Evolutionary conservation across 2,113 vertebrate genomes (phyloP).

Genomic region (Thunnus thynnus): DNA sequence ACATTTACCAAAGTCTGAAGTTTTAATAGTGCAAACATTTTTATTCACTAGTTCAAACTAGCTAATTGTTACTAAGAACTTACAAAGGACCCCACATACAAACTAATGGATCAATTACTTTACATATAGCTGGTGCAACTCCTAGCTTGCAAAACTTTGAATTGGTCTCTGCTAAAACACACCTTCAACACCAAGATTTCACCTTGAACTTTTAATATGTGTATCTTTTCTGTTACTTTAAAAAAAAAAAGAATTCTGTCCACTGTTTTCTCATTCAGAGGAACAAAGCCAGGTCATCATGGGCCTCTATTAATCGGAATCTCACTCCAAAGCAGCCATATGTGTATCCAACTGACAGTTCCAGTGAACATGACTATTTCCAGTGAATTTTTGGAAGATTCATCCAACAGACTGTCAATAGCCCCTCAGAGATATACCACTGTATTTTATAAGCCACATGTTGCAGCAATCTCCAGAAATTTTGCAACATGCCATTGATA

Average conservation of each 20-base stretch:
- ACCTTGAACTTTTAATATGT: constrained; percentile 15
- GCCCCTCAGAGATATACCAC: constrained; percentile 16
- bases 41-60: background rate
- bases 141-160: background rate
- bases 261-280: constrained; percentile 29
- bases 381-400: constrained; percentile 10
- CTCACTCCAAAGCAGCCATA: constrained; percentile 20
- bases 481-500: constrained; percentile 12
- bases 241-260: background rate
- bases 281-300: constrained; percentile 27
- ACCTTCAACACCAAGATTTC: no score
- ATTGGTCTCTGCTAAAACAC: background rate
- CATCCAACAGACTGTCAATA: constrained; percentile 25
- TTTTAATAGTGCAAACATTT: background rate
- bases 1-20: no score
- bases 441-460: constrained; percentile 22
- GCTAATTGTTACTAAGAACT: background rate
- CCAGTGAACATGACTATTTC: constrained; percentile 25
- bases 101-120: background rate
- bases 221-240: constrained; percentile 5
- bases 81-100: background rate
- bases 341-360: constrained; percentile 36
- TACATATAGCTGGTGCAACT: background rate
- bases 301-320: constrained; percentile 35
- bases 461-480: constrained; percentile 20